Base-by-base conservation (phyloP, 2,797 vertebrate species). In the Cirrhinus mrigala region DNA sequence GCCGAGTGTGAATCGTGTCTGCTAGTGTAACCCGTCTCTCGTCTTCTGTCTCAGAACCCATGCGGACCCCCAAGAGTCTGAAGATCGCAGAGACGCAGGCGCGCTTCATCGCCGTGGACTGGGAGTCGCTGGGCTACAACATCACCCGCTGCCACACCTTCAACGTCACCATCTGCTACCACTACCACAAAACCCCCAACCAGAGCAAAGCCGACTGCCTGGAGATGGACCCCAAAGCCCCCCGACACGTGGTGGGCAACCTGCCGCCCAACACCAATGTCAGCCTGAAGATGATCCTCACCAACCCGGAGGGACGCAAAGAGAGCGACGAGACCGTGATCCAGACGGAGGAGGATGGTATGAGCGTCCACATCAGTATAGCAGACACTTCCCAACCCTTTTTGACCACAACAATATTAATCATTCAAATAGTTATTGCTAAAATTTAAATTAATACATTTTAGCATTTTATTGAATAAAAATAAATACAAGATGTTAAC, bases 161-260 rank as follows among this genome's bases (percentile, higher is more conserved):
- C 87, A 99, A 99, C 81, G 97, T 99, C 90, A 99, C 98, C 69
- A 99, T 99, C 91, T 99, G 98, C 92, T 99, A 98, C 94, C 98
- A 98, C 90, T 99, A 99, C 84, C 96, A 96, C 92, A 96, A 93
- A 0, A 95, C 97, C 33, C 96, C 94, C 91, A 98, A 99, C 0
- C 95, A 94, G 90, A 99, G 96, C 95, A 97, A 97, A 88, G 96
- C 97, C 0, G 98, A 97, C 91, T 99, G 98, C 88, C 93, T 99
- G 94, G 98, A 99, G 93, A 99, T 99, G 98, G 98, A 99, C 91
- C 98, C 98, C 70, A 99, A 99, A 95, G 98, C 98, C 15, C 98
- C 98, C 0, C 97, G 97, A 68, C 98, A 99, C 2, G 93, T 99
- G 50, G 98, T 99, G 90, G 96, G 95, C 89, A 97, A 92, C 91